Conservation (phyloP, 2,113 vertebrate genomes). For the Silurus glanis region DNA sequence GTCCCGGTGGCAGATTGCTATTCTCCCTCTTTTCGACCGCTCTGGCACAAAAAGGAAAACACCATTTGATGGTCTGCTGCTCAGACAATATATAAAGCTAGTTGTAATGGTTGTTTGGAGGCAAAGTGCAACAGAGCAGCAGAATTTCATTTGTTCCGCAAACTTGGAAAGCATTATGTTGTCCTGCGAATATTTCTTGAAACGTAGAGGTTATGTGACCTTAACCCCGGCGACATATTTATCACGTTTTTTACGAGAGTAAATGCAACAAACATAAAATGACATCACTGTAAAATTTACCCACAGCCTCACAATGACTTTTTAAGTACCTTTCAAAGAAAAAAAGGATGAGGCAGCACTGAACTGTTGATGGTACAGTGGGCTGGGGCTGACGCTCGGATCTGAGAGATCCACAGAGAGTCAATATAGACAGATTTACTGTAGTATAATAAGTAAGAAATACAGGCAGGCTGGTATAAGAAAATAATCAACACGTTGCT, state of each 20-base stretch:
- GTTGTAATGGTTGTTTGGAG: constrained; percentile 87
- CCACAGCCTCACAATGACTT: constrained; percentile 26
- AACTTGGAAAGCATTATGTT: constrained; percentile 88
- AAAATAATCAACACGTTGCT: background rate
- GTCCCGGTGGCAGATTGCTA: constrained; percentile 82
- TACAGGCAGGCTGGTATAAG: background rate
- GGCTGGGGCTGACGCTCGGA: background rate
- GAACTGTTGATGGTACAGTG: constrained; percentile 12
- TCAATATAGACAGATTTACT: background rate
- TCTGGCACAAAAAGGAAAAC: constrained; percentile 80
- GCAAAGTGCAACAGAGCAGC: constrained; percentile 85
- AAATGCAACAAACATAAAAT: constrained; percentile 72
- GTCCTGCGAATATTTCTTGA: constrained; percentile 84
- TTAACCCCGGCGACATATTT: constrained; percentile 88
- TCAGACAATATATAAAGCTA: constrained; percentile 88
- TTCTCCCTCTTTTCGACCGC: constrained; percentile 79
- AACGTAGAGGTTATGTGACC: constrained; percentile 87
- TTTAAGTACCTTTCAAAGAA: constrained; percentile 42
- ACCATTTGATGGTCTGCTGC: constrained; percentile 86
- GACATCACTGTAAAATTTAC: constrained; percentile 58
- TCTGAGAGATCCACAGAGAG: background rate
- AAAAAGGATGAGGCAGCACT: constrained; percentile 20
- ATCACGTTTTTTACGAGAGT: constrained; percentile 85
- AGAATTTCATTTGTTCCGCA: constrained; percentile 91
- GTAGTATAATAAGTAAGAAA: background rate